phyloP scores from a whole-genome alignment of 2,888 invertebrate species.

The Thymelicus acteon region DNA sequence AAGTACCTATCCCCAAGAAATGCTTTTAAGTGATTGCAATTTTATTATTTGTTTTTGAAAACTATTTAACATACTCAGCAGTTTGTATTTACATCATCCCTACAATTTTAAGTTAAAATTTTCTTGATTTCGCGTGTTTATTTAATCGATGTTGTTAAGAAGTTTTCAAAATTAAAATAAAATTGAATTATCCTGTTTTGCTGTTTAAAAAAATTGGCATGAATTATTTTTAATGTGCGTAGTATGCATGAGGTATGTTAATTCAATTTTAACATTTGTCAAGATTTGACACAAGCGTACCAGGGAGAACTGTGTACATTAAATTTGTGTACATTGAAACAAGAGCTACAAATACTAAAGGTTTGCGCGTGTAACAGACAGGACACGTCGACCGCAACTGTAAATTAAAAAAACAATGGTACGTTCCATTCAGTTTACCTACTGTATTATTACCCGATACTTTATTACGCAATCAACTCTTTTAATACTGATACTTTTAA shows the following conservation, averaged over 20 bases:
- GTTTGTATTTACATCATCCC: too few species aligned
- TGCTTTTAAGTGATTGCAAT: not conserved
- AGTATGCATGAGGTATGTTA: not conserved
- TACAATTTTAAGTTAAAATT: too few species aligned
- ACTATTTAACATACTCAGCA: not conserved
- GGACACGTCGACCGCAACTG: too few species aligned
- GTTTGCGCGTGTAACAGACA: too few species aligned
- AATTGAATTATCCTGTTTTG: not conserved
- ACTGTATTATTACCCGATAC: too few species aligned
- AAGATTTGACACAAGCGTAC: not conserved
- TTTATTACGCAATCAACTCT: too few species aligned
- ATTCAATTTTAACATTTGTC: not conserved
- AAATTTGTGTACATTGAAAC: too few species aligned
- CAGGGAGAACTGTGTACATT: not conserved
- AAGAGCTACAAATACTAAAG: too few species aligned
- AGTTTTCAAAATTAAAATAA: conserved; percentile 1
- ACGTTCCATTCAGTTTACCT: too few species aligned
- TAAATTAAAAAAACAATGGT: too few species aligned
- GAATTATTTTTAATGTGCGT: not conserved
- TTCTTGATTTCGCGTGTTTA: too few species aligned
- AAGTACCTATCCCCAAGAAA: not conserved
- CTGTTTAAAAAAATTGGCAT: not conserved
- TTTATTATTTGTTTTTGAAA: not conserved
- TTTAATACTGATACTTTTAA: too few species aligned
- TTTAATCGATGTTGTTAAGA: not conserved